Evolutionary conservation across 2,113 vertebrate species (phyloP).

Genomic region (Sander lucioperca): DNA sequence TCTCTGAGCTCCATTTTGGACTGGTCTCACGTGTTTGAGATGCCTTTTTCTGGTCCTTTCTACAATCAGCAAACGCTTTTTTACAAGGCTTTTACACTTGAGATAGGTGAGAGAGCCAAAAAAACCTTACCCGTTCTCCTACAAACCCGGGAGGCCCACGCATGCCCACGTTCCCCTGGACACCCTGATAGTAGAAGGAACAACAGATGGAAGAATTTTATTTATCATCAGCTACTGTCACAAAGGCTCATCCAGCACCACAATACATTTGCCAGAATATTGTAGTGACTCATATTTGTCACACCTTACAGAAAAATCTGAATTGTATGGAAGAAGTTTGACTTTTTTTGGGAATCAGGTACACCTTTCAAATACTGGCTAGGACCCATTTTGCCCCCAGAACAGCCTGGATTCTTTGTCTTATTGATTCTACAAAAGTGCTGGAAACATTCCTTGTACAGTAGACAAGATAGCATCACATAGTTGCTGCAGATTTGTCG

Average conservation of each 20-base stretch:
- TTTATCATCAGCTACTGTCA: background rate
- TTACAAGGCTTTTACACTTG: background rate
- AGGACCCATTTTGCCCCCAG: too few species aligned
- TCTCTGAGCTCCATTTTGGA: background rate
- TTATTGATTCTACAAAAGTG: too few species aligned
- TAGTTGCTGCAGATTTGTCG: too few species aligned
- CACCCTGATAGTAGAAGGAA: constrained; percentile 80
- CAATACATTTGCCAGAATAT: background rate
- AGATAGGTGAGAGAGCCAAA: background rate
- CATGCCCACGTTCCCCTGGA: constrained; percentile 84
- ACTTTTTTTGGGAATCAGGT: too few species aligned
- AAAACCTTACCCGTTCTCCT: constrained; percentile 85
- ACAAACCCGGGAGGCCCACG: constrained; percentile 82
- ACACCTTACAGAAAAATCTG: too few species aligned
- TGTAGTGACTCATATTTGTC: too few species aligned
- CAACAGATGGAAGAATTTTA: background rate
- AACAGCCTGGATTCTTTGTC: too few species aligned
- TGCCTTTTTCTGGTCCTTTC: background rate
- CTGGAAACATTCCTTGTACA: too few species aligned
- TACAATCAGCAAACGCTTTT: background rate
- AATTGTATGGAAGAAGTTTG: too few species aligned
- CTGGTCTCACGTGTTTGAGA: background rate
- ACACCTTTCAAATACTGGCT: too few species aligned
- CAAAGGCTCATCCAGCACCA: background rate
- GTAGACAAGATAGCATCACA: too few species aligned